Conservation (phyloP, 92 coral and sea anemone species). For the Palythoa caribaeorum region DNA sequence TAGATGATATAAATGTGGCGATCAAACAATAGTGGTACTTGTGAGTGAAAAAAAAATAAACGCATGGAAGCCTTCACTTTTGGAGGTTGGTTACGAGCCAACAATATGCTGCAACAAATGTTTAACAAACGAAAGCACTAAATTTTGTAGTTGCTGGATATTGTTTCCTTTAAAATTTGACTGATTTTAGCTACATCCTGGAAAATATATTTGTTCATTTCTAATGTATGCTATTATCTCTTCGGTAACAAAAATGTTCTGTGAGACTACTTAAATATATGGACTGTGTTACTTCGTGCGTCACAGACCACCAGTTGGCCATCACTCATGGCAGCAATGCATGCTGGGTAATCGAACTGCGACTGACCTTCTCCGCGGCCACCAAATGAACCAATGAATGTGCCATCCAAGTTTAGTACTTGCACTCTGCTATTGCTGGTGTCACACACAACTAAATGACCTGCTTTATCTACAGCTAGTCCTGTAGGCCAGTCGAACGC, state of each 20-base stretch:
- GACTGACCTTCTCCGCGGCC: slow-evolving; percentile 28
- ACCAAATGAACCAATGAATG: slow-evolving; percentile 55
- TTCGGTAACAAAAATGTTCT: background rate
- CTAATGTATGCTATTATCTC: no score
- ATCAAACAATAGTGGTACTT: no score
- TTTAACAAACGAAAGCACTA: no score
- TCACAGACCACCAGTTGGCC: slow-evolving; percentile 61
- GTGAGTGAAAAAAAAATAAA: no score
- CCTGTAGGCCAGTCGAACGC: slow-evolving; percentile 55
- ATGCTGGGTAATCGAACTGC: slow-evolving; percentile 53
- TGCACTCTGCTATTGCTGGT: slow-evolving; percentile 56
- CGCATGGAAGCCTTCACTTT: no score
- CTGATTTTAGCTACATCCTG: background rate
- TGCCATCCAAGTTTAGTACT: slow-evolving; percentile 51
- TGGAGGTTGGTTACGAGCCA: no score
- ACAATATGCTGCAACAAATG: no score
- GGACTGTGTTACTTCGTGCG: slow-evolving; percentile 44
- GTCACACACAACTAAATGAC: slow-evolving; percentile 63
- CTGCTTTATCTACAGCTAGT: slow-evolving; percentile 58
- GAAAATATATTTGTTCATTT: background rate
- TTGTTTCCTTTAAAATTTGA: no score
- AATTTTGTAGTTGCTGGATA: no score
- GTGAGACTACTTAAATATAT: slow-evolving; percentile 37
- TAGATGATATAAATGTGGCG: no score
- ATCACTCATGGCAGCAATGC: slow-evolving; percentile 52